Evolutionary conservation across 2,797 vertebrate genomes (phyloP), one percentile per base, ranked within the genome.

Genomic region (Chiloscyllium punctatum): DNA sequence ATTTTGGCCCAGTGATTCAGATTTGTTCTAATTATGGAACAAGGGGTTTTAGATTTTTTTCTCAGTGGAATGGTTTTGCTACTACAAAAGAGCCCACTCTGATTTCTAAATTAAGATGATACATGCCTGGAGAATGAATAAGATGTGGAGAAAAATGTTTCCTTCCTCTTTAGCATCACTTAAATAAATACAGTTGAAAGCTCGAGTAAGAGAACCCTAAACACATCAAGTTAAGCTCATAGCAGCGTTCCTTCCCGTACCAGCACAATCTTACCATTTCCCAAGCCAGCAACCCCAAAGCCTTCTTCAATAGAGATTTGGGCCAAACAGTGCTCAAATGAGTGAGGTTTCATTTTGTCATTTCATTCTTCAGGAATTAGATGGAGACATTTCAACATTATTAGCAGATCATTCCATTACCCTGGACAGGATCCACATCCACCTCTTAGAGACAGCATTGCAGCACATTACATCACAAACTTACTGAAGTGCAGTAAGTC

Each of bases 361-460:
- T 74, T 25, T 72, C 91, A 42, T 95, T 48, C 48, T 53, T 77
- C 71, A 53, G 71, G 42, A 72, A 18, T 74, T 53, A 95, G 13
- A 95, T 77, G 11, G 30, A 74, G 15, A 77, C 23, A 74, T 74
- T 48, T 74, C n/a, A 71, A 53, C 23, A 94, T 6, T 66, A 91
- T 77, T 53, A 74, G 94, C 69, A 94, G 94, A 69, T 94, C 71
- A 74, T 74, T 21, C 48, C 71, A 74, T 48, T 48, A 15, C 71
- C 71, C 71, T 74, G 92, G 69, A 48, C 37, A 25, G 66, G 92
- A 71, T 77, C 30, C 94, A 77, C 51, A 95, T 57, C 69, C 48
- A 95, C 69, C 42, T 94, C 25, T 11, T 51, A 33, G 30, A 91
- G 88, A 84, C 18, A 91, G 88, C 88, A 91, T 21, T 91, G 88